Evolutionary conservation across 2,797 vertebrate species (phyloP), one percentile per base, ranked within the genome.

Genomic region (Oreochromis mossambicus): DNA sequence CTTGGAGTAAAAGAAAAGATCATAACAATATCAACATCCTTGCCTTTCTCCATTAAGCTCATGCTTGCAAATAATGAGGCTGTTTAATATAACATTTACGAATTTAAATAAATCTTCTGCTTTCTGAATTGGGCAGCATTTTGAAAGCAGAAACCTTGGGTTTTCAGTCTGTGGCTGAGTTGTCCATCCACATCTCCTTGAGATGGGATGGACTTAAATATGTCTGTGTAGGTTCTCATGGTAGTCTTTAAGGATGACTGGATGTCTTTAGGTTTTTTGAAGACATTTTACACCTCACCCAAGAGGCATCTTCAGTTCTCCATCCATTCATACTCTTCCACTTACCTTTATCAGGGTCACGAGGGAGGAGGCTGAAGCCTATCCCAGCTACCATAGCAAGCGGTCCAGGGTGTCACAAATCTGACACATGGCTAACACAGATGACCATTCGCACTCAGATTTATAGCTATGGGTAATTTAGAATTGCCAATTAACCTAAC

Each of bases 21-120:
- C 61, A 81, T 86, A 83, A 82, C 10, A 90, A 48, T 56, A 83
- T 89, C 63, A 83, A 48, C 5, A 73, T 50, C 46, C 15, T 19
- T 32, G 5, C 26, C 26, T 48, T 32, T 79, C 51, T 52, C 52
- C 78, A 78, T 81, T 10, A 19, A 63, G 32, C 21, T 70, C 7
- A 1, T 32, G 54, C 75, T 48, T 2, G 3, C 8, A 61, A 26
- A 38, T 24, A 52, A 36, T 29, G 43, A 75, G 19, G 12, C 34
- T 21, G 36, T 24, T 50, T 66, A 34, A 83, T 6, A 55, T 51
- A 34, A 17, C 26, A 79, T 32, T 34, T 2, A 56, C 5, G 43
- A 46, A 48, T 46, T 46, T 12, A 46, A 73, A 46, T 70, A 70
- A 46, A 70, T 29, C 4, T 17, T 46, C 4, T 63, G 58, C 1